Conservation (phyloP, 2,797 vertebrate species). For the Phaenicophaeus curvirostris region DNA sequence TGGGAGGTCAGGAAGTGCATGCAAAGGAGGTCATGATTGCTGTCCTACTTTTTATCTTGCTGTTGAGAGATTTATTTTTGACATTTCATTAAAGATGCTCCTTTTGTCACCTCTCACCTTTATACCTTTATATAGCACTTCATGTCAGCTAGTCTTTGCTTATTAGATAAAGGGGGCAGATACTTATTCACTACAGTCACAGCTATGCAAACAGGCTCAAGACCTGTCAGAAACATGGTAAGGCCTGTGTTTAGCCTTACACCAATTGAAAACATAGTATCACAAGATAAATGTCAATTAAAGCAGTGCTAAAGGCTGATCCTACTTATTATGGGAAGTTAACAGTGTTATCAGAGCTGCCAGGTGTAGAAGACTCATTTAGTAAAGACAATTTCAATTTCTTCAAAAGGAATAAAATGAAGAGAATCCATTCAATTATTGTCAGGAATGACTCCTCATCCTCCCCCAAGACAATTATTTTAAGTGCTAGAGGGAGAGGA, state of each 20-base stretch:
- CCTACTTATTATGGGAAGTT: not conserved
- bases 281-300: not conserved
- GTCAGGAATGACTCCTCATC: not conserved
- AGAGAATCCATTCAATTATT: not conserved
- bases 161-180: not conserved
- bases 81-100: not conserved
- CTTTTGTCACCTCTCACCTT: not conserved
- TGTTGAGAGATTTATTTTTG: not conserved
- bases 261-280: not conserved
- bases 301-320: not conserved
- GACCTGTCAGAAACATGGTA: not conserved
- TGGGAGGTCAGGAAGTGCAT: not conserved
- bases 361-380: not conserved
- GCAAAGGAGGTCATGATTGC: not conserved
- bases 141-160: not conserved
- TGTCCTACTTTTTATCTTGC: not conserved
- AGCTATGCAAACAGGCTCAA: not conserved
- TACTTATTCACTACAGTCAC: not conserved
- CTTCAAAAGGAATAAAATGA: not conserved
- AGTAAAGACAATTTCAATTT: not conserved
- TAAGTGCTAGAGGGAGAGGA: not conserved
- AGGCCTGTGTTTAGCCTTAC: slow-evolving; percentile 14
- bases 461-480: not conserved
- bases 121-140: not conserved
- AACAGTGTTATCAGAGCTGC: not conserved